Base-by-base conservation (phyloP, 1,140 invertebrate genomes). In the Panagrolaimus sp. region DNA sequence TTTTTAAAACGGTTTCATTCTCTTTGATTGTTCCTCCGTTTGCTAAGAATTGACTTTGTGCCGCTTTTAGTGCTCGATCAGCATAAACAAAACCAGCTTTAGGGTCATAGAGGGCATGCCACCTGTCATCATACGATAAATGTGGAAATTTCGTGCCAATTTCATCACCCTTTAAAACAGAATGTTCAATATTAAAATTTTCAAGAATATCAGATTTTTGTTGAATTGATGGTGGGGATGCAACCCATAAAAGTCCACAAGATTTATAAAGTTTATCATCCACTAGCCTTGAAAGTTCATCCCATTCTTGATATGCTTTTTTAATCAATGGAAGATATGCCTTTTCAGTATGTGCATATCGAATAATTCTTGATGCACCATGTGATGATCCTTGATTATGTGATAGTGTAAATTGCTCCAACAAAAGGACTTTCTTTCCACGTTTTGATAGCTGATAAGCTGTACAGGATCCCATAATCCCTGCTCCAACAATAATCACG, bases 301-400 rank as follows among this genome's bases (percentile, higher is more conserved):
- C 72, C 74, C 74, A 76, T 43, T 67, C 27, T 3, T 66, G 25
- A 51, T 61, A 76, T 25, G 66, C 66, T 65, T 71, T 68, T 9
- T 75, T 70, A 13, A 77, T 72, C 25, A 76, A 47, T 20, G 70
- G 76, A 23, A 76, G 27, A 23, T 75, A 79, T n/a, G 63, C 46
- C 8, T 47, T 5, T 13, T 72, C 31, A 13, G 62, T 27, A 53
- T 76, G 74, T n/a, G 48, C 68, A 25, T 45, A 57, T 14, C 74
- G 76, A 20, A 76, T 76, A 62, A 76, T 76, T 16, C 74, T 45
- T 16, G 74, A 76, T 8, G 46, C 73, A 38, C 74, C 74, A 63
- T 76, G 74, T 5, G 76, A 79, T 31, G 72, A 70, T 64, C 74
- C 74, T 9, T 68, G 44, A 31, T 11, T 48, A 63, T 73, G 72